Evolutionary conservation across 2,113 vertebrate genomes (phyloP), one percentile per base, ranked within the genome.

Genomic region (Melanostigma gelatinosum): DNA sequence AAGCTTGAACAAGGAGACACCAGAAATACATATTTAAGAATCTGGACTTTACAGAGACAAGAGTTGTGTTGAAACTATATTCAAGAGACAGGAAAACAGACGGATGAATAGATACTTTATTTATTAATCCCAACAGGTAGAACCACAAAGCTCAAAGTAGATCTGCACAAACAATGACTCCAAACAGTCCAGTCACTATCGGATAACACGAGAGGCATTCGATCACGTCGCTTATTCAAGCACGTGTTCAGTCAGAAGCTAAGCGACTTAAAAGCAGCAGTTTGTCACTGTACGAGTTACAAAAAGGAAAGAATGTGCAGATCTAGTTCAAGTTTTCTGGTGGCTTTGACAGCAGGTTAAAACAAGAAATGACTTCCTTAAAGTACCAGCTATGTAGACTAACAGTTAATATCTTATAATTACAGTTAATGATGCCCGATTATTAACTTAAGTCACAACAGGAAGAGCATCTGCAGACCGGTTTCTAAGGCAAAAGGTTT

Each of bases 401-500:
- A 50, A 34, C 34, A 6, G 32, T 74, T 50, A 4, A 62, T 15
- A 18, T 42, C 44, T n/a, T 66, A 46, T 48, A 34, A 34, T 77
- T 80, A 67, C 58, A 72, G 46, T 57, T 34, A 36, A 80, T 42
- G 75, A 40, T 5, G 24, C 46, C 32, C 32, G 70, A 65, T 29
- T 29, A 4, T 48, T 11, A 32, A 4, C 32, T 54, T 15, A 12
- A 44, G 40, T 64, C 57, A 32, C 6, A 42, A 18, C 65, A 67
- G 32, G 20, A 67, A 50, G 62, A 58, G 73, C 68, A 65, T 70
- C 46, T 34, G 65, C 32, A 50, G 22, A 79, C n/a, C 27, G 8
- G 67, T 54, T 80, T 80, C 6, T 80, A 87, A 87, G 79, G 89
- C 74, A 74, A 84, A 64, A 15, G 16, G 22, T 24, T 57, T 80